Evolutionary conservation across 2,113 vertebrate genomes (phyloP).

Genomic region (Crotalus viridis): DNA sequence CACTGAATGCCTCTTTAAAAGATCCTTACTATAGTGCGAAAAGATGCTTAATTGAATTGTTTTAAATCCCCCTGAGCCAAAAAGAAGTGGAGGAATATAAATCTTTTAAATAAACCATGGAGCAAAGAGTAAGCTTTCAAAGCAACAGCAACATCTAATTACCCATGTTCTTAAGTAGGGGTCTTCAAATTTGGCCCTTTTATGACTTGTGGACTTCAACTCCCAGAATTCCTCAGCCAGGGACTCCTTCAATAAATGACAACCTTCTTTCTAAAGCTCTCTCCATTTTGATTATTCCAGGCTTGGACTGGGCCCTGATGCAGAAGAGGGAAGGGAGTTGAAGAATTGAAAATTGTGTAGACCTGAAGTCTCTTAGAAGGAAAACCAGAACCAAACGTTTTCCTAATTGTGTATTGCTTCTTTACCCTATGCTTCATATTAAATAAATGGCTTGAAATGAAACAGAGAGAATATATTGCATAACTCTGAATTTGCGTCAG

Average conservation of each 20-base stretch:
- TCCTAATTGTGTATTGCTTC: background rate
- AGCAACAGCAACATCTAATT: background rate
- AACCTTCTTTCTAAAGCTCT: too few relatives aligned
- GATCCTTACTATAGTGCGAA: background rate
- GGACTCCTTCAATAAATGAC: too few relatives aligned
- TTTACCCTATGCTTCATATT: background rate
- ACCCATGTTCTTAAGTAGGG: background rate
- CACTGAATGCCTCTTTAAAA: slow-evolving; percentile 27
- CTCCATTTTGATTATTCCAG: too few relatives aligned
- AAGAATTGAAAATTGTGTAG: background rate
- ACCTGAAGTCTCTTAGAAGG: background rate
- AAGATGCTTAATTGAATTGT: background rate
- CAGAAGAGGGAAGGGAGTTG: background rate
- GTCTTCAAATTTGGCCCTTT: too few relatives aligned
- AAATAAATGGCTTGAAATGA: background rate
- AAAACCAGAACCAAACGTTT: background rate
- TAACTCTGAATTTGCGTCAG: background rate
- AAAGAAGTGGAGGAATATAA: background rate
- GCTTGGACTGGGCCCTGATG: too few relatives aligned
- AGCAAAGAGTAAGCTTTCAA: background rate
- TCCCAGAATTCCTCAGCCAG: too few relatives aligned
- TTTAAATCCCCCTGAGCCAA: background rate
- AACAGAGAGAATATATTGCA: background rate
- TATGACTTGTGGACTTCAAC: too few relatives aligned
- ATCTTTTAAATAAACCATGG: background rate